Base-by-base conservation (phyloP, 2,888 invertebrate species). In the Boloria euphrosyne region DNA sequence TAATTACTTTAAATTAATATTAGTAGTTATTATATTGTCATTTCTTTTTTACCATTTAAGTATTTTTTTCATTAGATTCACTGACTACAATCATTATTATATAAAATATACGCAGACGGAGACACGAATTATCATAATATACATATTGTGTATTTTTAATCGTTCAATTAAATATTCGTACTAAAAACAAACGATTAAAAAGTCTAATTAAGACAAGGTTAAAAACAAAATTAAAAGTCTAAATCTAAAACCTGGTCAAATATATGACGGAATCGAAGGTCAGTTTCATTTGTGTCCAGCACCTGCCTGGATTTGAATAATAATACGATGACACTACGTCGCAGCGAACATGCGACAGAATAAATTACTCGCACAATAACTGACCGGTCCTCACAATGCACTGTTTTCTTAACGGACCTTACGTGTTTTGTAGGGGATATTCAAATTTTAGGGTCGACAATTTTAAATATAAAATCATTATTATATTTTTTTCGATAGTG, bases 401-500 rank as follows among this genome's bases (percentile, higher is more conserved):
- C 71, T 90, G 89, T 90, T 92, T 90, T 90, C 90, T 89, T 87
- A 81, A 78, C 78, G 75, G 77, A 82, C 75, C 76, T 77, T 70
- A 38, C 69, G 49, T 62, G 57, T 76, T 74, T 70, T 67, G 73
- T 76, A 81, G 85, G 87, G 87, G 82, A 87, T 91, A 91, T 91
- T 91, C 89, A 92, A 91, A 92, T 92, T 88, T 87, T 83, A 86
- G 91, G 91, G 90, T 88, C 82, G 84, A 79, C 79, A 78, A 83
- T 82, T 86, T 84, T 81, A 79, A 84, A 85, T 82, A 78, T 79
- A 68, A 74, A 79, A 78, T 77, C 76, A 78, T 80, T 80, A 78
- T 82, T 82, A 81, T 80, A 73, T 67, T 69, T 69, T 74, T 81
- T 82, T 80, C 79, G 16, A 27, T 50, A 54, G 38, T 78, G 73